A percentile compares a stretch with the other conserved stretches of the same genome.
Conservation (phyloP, 2,888 invertebrate genomes). For the Cordilura impudica region DNA sequence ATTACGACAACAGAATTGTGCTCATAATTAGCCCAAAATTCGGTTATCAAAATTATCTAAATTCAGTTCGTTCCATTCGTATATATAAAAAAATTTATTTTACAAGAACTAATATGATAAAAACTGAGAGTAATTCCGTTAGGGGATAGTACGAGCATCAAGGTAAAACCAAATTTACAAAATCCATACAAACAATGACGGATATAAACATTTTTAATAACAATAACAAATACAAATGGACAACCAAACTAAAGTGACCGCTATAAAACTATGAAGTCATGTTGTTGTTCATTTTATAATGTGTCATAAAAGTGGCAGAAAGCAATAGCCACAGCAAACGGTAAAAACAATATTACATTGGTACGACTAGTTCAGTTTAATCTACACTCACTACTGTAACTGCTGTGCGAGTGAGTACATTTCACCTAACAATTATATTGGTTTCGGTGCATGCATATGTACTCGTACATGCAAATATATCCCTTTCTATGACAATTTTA, state of each 20-base stretch:
- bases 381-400: conserved; percentile 20
- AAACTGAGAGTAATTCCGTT: too few relatives aligned
- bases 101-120: too few relatives aligned
- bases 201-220: not conserved
- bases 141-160: too few relatives aligned
- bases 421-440: conserved; percentile 10
- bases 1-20: too few relatives aligned
- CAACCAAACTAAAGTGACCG: conserved; percentile 29
- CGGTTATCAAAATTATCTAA: too few relatives aligned
- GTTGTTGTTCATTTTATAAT: conserved; percentile 48
- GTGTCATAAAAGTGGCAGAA: conserved; percentile 53
- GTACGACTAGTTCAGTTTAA: not conserved
- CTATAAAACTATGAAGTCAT: conserved; percentile 55
- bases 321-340: conserved; percentile 5
- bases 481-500: not conserved
- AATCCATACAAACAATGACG: not conserved
- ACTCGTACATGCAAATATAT: not conserved
- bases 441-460: not conserved
- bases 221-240: not conserved
- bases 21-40: too few relatives aligned
- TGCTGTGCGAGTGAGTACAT: conserved; percentile 19
- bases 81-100: too few relatives aligned
- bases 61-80: too few relatives aligned
- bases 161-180: too few relatives aligned
- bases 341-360: not conserved